A percentile compares a stretch with the other conserved stretches of the same genome.
Conservation (phyloP, 2,888 invertebrate genomes). For the Diaperis boleti region DNA sequence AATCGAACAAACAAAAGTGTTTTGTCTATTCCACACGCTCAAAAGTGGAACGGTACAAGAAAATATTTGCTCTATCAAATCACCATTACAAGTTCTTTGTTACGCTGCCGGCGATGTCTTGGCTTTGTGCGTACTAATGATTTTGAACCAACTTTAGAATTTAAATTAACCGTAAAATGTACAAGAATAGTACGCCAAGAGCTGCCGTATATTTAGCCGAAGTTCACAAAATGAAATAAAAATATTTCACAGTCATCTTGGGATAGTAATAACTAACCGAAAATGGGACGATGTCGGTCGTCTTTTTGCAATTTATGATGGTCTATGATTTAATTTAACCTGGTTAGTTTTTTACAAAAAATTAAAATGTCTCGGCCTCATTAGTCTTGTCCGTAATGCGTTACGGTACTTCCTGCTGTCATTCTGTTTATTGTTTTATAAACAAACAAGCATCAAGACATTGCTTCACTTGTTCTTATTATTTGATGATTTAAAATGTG, state of each 20-base stretch:
- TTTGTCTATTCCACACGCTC: neutral
- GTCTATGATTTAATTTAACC: neutral
- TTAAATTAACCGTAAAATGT: conserved; percentile 30
- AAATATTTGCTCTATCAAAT: neutral
- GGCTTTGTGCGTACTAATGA: conserved; percentile 17
- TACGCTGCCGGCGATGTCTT: conserved; percentile 15
- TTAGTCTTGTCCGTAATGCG: neutral
- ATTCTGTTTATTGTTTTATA: conserved; percentile 1
- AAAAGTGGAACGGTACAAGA: neutral
- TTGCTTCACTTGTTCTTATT: neutral
- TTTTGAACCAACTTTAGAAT: conserved; percentile 29
- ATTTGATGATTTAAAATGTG: neutral
- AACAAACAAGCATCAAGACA: conserved; percentile 2
- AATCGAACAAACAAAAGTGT: neutral
- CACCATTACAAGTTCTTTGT: conserved; percentile 7
- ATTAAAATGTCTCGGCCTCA: conserved; percentile 1
- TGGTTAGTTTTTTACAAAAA: neutral
- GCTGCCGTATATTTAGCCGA: conserved; percentile 19
- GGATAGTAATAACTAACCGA: conserved; percentile 3
- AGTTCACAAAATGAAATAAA: conserved; percentile 8
- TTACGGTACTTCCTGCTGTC: conserved; percentile 5
- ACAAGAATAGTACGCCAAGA: conserved; percentile 22
- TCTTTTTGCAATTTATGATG: too few species aligned
- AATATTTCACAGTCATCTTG: conserved; percentile 19
- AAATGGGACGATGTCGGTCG: too few species aligned